Conservation (phyloP, 2,888 invertebrate genomes). For the Strigamia maritima region DNA sequence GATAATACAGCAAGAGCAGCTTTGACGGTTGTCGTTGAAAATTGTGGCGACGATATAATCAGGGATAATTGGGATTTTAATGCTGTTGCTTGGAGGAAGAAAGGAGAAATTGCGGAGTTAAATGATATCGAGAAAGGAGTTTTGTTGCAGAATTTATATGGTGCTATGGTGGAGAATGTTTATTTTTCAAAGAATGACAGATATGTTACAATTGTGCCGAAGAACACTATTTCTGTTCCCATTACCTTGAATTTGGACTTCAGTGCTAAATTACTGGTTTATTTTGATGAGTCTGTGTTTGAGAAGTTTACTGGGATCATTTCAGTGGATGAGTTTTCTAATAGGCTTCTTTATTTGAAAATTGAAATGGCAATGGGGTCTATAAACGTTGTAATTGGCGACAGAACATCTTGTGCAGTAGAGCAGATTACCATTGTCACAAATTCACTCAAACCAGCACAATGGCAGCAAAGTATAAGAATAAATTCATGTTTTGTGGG, state of each 20-base stretch:
- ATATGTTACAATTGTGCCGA: background rate
- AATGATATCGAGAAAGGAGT: background rate
- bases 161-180: background rate
- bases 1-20: background rate
- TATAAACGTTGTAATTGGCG: background rate
- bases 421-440: background rate
- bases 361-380: background rate
- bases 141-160: background rate
- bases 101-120: background rate
- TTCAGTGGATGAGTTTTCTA: background rate
- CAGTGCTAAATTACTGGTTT: background rate
- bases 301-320: background rate
- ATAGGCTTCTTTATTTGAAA: background rate
- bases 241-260: background rate
- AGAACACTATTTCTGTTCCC: background rate
- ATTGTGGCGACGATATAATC: background rate
- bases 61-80: background rate
- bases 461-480: background rate
- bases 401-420: background rate
- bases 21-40: background rate
- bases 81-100: background rate
- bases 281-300: background rate
- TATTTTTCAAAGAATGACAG: background rate
- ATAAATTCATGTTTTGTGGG: background rate
- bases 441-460: background rate